Evolutionary conservation across 2,113 vertebrate species (phyloP), one percentile per base, ranked within the genome.

Genomic region (Scopus umbretta): DNA sequence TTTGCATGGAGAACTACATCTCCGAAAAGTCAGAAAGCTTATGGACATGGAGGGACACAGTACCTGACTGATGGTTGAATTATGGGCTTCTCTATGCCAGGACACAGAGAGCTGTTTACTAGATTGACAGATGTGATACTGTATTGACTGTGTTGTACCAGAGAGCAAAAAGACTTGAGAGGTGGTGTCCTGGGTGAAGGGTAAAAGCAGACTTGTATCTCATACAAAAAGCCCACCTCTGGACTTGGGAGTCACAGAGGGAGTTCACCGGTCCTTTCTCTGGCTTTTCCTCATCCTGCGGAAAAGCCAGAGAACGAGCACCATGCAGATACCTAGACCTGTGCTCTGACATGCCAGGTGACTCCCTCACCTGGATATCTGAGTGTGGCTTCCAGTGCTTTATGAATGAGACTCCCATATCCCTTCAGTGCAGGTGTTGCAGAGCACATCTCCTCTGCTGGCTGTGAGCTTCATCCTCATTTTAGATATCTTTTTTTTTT

Each of bases 241-340:
- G 53, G 23, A 6, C 50, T 7, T 32, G n/a, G 19, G 9, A 29
- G 17, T 4, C 14, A 13, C 3, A 12, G 36, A n/a, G 16, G 36
- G 40, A 50, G 18, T 20, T 73, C 59, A 2, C 32, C 4, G 5
- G 5, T 13, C 49, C 79, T 27, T 25, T 25, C 67, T 58, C 29
- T 4, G 38, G 25, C 61, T 74, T 18, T 47, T 36, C 40, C 63
- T 27, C 56, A 22, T 50, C 32, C 5, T 4, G 53, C 0, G 45
- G 65, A 45, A 62, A 13, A 45, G 36, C 15, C 7, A 17, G 52
- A 38, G 58, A 21, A 81, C 45, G 20, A 40, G 36, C 27, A 25
- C 8, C 18, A 2, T 3, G 42, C 2, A 5, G 4, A 1, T 4
- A 5, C 17, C 56, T 8, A 25, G 36, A 11, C 2, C 52, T 36